phyloP scores from a whole-genome alignment of 2,113 vertebrate species.

The Aleadryas rufinucha region DNA sequence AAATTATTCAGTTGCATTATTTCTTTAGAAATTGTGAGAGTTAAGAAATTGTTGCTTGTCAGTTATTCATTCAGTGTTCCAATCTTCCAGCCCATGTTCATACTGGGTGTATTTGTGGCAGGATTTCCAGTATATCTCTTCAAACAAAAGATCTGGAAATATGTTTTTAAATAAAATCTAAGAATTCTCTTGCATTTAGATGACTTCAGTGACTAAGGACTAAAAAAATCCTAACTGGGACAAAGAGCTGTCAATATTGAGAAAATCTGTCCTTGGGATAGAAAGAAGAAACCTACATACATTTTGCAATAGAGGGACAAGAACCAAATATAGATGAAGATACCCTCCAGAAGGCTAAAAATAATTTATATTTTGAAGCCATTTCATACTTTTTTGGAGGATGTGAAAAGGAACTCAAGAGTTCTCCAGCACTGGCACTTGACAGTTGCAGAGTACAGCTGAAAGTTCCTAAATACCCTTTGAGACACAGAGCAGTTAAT shows the following conservation, averaged over 20 bases:
- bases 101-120: neutral
- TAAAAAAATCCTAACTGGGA: neutral
- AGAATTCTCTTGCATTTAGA: neutral
- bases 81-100: neutral
- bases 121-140: neutral
- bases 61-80: neutral
- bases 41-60: neutral
- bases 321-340: neutral
- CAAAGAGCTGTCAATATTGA: neutral
- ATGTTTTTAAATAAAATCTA: neutral
- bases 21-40: neutral
- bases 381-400: neutral
- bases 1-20: neutral
- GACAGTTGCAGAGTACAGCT: neutral
- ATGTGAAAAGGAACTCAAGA: neutral
- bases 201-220: neutral
- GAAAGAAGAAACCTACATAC: neutral
- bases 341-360: neutral
- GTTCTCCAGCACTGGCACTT: neutral
- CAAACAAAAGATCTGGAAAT: neutral
- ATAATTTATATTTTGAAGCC: neutral
- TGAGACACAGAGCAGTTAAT: constrained; percentile 18
- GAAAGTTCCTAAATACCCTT: neutral
- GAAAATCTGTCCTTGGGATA: neutral
- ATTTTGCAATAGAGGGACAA: neutral